phyloP scores from a whole-genome alignment of 2,888 invertebrate genomes.

The Platypus cylindrus region DNA sequence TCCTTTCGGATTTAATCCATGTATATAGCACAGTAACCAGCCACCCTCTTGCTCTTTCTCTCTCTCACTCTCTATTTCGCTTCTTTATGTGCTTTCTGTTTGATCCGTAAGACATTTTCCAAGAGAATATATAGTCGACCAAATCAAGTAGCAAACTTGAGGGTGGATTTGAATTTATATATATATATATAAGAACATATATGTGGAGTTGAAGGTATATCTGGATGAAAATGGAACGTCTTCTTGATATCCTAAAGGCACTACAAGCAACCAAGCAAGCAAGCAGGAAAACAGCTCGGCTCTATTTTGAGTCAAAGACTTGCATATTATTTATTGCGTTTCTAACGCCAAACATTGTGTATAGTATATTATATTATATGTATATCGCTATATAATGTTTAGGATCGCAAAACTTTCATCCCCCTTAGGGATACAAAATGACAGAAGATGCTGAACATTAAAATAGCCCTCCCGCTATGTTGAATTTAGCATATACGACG shows the following conservation, averaged over 20 bases:
- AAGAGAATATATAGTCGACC: conserved; percentile 27
- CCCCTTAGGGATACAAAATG: conserved; percentile 11
- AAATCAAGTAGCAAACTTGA: conserved; percentile 16
- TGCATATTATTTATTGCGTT: conserved; percentile 39
- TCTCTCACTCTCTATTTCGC: too few relatives aligned
- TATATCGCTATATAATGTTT: conserved; percentile 16
- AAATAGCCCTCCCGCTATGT: conserved; percentile 13
- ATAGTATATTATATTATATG: conserved; percentile 23
- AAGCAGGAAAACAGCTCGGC: conserved; percentile 32
- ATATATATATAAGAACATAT: too few relatives aligned
- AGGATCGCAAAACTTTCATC: too few relatives aligned
- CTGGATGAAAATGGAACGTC: conserved; percentile 23
- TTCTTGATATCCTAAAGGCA: conserved; percentile 35
- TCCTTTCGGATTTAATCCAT: conserved; percentile 22
- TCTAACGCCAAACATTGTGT: conserved; percentile 34
- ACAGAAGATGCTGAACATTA: too few relatives aligned
- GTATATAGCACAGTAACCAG: conserved; percentile 36
- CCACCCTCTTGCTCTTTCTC: too few relatives aligned
- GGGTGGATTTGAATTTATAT: too few relatives aligned
- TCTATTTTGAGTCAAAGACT: too few relatives aligned
- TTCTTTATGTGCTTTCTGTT: conserved; percentile 39
- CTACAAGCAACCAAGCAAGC: too few relatives aligned
- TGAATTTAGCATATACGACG: too few relatives aligned
- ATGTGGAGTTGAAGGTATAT: conserved; percentile 1
- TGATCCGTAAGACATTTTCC: conserved; percentile 37